These are phyloP conservation scores for Sphyrna mokarran DNA, from an alignment of 2,113 vertebrate genomes.

Conservation along the genomic window DNA sequence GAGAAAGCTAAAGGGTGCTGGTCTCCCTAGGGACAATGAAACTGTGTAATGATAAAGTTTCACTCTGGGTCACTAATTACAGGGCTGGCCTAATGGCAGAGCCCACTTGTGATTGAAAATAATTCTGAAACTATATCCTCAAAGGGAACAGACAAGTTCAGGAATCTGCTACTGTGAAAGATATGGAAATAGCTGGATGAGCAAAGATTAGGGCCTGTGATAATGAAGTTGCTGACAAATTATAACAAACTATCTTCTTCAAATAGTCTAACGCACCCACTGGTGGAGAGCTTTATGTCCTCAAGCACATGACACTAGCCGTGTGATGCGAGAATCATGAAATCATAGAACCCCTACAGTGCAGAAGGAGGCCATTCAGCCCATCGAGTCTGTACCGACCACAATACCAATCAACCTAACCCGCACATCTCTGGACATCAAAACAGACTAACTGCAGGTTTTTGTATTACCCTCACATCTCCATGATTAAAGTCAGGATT, in stretches of 20 bases:
- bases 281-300: neutral
- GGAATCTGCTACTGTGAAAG: neutral
- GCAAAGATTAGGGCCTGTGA: neutral
- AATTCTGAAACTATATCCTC: neutral
- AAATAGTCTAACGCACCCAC: neutral
- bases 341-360: too few species aligned
- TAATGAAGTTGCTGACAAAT: neutral
- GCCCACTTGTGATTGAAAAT: neutral
- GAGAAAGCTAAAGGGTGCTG: neutral
- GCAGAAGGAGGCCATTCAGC: too few species aligned
- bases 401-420: too few species aligned
- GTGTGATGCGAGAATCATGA: neutral
- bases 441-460: neutral
- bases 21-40: neutral
- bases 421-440: neutral
- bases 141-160: neutral
- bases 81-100: neutral
- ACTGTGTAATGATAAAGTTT: neutral
- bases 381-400: too few species aligned
- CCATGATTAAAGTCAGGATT: neutral
- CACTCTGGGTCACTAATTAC: neutral
- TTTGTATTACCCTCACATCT: neutral
- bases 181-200: neutral
- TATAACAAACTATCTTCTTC: neutral
- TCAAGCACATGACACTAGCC: neutral